A percentile compares a stretch with the other conserved stretches of the same genome.
Evolutionary conservation across 2,113 vertebrate genomes (phyloP).

Genomic region (Coregonus clupeaformis): DNA sequence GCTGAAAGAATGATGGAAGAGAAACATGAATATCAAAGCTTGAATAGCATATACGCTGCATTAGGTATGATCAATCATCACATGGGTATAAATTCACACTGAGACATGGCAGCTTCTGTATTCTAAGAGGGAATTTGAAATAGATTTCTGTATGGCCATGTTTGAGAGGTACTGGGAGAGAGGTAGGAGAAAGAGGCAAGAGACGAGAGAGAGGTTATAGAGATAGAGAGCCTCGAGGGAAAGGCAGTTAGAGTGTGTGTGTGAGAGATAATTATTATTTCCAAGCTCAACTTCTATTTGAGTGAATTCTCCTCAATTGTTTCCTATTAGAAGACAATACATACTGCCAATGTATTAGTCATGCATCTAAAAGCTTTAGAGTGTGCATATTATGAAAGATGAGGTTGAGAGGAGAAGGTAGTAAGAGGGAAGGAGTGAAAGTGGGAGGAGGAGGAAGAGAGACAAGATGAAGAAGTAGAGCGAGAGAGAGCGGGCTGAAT

Average conservation of each 20-base stretch:
- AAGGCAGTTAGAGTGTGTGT: neutral
- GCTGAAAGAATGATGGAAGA: conserved; percentile 14
- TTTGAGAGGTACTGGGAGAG: conserved; percentile 15
- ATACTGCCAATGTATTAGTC: no score
- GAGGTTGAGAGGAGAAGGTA: neutral
- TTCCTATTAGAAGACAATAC: no score
- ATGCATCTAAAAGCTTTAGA: no score
- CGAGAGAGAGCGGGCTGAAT: neutral
- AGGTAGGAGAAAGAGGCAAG: conserved; percentile 1
- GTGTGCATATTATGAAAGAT: no score
- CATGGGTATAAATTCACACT: conserved; percentile 46
- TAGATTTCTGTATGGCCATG: conserved; percentile 56
- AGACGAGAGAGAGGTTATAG: neutral
- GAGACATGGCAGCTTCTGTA: conserved; percentile 35
- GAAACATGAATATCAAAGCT: conserved; percentile 18
- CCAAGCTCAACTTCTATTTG: no score
- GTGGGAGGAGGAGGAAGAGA: neutral
- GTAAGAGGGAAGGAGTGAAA: neutral
- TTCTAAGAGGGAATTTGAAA: conserved; percentile 58
- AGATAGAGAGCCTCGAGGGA: neutral
- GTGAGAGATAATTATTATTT: no score
- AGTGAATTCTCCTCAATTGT: no score
- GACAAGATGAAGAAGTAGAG: neutral
- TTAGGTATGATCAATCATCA: conserved; percentile 50
- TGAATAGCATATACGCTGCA: conserved; percentile 50